These are phyloP conservation scores for Aythya baeri DNA, from an alignment of 2,113 vertebrate genomes.

Conservation along the genomic window DNA sequence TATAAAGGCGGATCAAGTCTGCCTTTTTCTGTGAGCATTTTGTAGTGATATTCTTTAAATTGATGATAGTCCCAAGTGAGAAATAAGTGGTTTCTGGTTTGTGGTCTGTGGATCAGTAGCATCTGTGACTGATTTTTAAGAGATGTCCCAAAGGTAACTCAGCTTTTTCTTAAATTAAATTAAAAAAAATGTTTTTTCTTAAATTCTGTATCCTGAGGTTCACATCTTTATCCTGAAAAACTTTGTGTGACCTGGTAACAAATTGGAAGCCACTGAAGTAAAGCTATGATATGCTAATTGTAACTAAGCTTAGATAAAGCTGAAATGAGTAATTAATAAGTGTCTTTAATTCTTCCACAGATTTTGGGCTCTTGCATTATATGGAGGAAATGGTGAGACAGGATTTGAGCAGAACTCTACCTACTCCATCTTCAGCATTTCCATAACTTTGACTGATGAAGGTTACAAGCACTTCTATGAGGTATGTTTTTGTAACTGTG, in stretches of 20 bases:
- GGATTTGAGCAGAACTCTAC: constrained; percentile 97
- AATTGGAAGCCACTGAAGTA: background rate
- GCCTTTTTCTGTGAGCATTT: background rate
- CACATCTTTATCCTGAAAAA: background rate
- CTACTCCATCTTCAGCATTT: constrained; percentile 96
- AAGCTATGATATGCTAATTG: background rate
- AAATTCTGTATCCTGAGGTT: background rate
- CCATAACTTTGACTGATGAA: constrained; percentile 92
- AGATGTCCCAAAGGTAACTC: background rate
- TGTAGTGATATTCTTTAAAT: background rate
- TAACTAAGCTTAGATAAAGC: background rate
- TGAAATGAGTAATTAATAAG: background rate
- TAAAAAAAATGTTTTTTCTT: background rate
- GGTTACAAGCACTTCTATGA: constrained; percentile 94
- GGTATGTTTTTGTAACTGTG: constrained; percentile 71
- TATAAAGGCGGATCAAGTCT: background rate
- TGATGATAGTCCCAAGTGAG: background rate
- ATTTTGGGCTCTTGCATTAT: constrained; percentile 93
- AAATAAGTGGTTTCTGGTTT: background rate
- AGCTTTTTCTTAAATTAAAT: background rate
- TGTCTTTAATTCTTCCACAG: constrained; percentile 64
- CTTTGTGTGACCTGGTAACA: background rate
- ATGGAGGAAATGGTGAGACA: constrained; percentile 94
- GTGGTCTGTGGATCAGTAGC: background rate
- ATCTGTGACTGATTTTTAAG: background rate